Percentiles rank a stretch among this genome's conserved stretches.
Evolutionary conservation across 2,113 vertebrate species (phyloP).

Genomic region (Seriola dumerili): DNA sequence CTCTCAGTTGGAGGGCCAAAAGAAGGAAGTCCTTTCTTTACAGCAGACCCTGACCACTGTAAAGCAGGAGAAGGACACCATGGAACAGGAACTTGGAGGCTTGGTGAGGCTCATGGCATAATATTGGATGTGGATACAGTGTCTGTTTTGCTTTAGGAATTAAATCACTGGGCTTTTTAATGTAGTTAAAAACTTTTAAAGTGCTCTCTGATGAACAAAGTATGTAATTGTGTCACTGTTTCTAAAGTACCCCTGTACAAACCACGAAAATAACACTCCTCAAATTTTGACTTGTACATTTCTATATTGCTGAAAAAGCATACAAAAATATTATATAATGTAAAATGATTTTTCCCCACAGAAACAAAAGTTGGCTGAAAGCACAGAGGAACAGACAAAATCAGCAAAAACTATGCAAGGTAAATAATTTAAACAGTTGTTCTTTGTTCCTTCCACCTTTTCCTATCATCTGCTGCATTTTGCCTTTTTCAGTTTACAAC

Average conservation of each 20-base stretch:
- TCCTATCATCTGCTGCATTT: slow-evolving; percentile 14
- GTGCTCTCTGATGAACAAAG: not conserved
- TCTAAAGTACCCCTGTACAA: not conserved
- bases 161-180: slow-evolving; percentile 11
- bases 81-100: slow-evolving; percentile 88
- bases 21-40: slow-evolving; percentile 87
- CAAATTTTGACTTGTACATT: not conserved
- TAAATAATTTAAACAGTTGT: slow-evolving; percentile 63
- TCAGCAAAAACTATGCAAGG: slow-evolving; percentile 91
- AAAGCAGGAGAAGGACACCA: slow-evolving; percentile 87
- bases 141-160: not conserved
- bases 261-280: not conserved
- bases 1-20: slow-evolving; percentile 87
- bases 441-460: not conserved
- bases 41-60: slow-evolving; percentile 86
- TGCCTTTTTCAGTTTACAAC: not conserved
- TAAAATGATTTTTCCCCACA: slow-evolving; percentile 68
- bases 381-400: slow-evolving; percentile 86
- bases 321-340: not conserved
- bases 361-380: slow-evolving; percentile 88
- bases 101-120: slow-evolving; percentile 86
- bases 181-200: no score
- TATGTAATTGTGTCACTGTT: no score
- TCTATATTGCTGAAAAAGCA: not conserved
- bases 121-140: not conserved